These are phyloP conservation scores for Aphidius ervi DNA, from an alignment of 1,140 invertebrate genomes.

Conservation along the genomic window DNA sequence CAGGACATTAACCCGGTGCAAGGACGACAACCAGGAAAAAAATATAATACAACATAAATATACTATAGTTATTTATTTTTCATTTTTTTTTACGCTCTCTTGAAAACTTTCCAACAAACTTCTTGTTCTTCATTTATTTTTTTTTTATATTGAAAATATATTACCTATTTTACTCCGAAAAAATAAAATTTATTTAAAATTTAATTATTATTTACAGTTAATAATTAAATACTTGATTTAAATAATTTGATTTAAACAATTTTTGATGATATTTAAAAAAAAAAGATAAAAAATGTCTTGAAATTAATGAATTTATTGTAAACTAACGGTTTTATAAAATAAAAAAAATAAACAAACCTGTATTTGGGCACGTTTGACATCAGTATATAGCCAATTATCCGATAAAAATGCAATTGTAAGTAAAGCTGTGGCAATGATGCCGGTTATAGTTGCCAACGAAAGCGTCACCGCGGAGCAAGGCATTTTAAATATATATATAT, in stretches of 20 bases:
- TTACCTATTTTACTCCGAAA: not conserved
- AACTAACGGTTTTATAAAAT: not conserved
- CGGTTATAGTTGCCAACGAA: slow-evolving; percentile 89
- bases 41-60: too few relatives aligned
- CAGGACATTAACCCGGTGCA: slow-evolving; percentile 27
- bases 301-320: too few relatives aligned
- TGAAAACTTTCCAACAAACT: too few relatives aligned
- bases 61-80: too few relatives aligned
- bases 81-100: too few relatives aligned
- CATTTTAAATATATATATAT: slow-evolving; percentile 59
- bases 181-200: too few relatives aligned
- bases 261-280: too few relatives aligned
- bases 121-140: not conserved
- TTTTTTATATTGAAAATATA: too few relatives aligned
- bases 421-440: slow-evolving; percentile 85
- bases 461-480: slow-evolving; percentile 91
- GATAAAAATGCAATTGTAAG: slow-evolving; percentile 90
- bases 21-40: slow-evolving; percentile 16
- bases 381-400: slow-evolving; percentile 91
- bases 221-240: too few relatives aligned
- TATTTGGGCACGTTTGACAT: slow-evolving; percentile 82
- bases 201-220: too few relatives aligned
- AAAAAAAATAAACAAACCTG: slow-evolving; percentile 61
- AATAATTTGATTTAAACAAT: too few relatives aligned
- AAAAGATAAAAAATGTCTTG: too few relatives aligned